Conservation (phyloP, 2,113 vertebrate species). For the Gymnorhina tibicen region DNA sequence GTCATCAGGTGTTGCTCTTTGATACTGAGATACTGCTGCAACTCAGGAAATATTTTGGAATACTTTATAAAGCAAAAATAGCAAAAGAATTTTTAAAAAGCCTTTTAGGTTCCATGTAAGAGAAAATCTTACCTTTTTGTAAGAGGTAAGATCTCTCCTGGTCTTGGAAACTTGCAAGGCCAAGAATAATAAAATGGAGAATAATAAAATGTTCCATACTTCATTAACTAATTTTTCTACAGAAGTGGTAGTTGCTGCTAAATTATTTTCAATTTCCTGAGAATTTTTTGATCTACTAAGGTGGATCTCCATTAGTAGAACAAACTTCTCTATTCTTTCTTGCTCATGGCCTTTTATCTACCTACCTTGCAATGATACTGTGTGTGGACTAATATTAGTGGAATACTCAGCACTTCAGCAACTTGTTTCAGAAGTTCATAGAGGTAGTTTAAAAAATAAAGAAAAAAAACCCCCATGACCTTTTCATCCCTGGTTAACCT, state of each 20-base stretch:
- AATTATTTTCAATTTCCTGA: background rate
- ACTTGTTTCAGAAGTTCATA: background rate
- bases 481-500: background rate
- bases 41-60: background rate
- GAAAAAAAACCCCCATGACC: accelerated
- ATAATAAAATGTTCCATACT: background rate
- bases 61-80: background rate
- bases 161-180: background rate
- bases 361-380: background rate
- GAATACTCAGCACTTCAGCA: background rate
- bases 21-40: background rate
- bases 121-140: background rate
- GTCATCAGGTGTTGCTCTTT: background rate
- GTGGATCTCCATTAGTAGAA: background rate
- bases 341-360: background rate
- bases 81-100: background rate
- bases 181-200: background rate
- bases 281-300: background rate
- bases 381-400: background rate
- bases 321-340: background rate
- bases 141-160: background rate
- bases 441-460: background rate
- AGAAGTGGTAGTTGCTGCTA: background rate
- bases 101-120: background rate
- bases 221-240: background rate